Base-by-base conservation (phyloP, 2,888 invertebrate genomes). In the Ryuthela nishihirai region DNA sequence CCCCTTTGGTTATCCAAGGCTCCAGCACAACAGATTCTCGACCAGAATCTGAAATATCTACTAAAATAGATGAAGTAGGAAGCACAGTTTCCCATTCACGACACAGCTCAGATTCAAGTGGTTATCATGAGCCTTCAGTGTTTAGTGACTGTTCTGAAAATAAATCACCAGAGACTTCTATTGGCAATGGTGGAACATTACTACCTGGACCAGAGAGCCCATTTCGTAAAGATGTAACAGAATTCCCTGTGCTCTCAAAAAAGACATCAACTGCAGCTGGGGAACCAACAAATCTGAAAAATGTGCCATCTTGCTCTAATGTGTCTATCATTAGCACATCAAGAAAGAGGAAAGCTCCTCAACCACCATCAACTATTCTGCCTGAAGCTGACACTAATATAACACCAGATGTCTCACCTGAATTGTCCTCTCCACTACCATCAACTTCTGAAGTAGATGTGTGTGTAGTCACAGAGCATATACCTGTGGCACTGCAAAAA, bases 91-190 rank as follows among this genome's bases (percentile, higher is more conserved):
- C 80, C 68, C 84, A 85, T 77, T 84, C 84, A 36, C 77, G 85
- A 63, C 84, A 84, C 69, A 84, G 83, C 72, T 84, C 84, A 62
- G 85, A 85, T 71, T 85, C 84, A 67, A 83, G 83, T 54, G 85
- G 84, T 1, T 84, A 84, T 70, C 84, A 85, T 71, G 85, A 85
- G 70, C 81, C 84, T 1, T 83, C 83, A 6, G 79, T 82, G 45
- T 75, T 80, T 43, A 82, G 82, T 68, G 83, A 83, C 67, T 79
- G 81, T 67, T 79, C 80, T 5, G 78, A 78, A 38, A 65, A 58
- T 48, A 54, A 53, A 32, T 56, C 56, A 17, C 54, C 62, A 1
- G 62, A 62, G 40, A 50, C 58, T 17, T 62, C 58, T 23, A 58
- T 56, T 23, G 53, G 56, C 24, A 54, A 47, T 23, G 38, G 46